A percentile compares a stretch with the other conserved stretches of the same genome.
These are phyloP conservation scores for Nannobrachium achirus DNA, from an alignment of 2,113 vertebrate genomes.

Conservation along the genomic window DNA sequence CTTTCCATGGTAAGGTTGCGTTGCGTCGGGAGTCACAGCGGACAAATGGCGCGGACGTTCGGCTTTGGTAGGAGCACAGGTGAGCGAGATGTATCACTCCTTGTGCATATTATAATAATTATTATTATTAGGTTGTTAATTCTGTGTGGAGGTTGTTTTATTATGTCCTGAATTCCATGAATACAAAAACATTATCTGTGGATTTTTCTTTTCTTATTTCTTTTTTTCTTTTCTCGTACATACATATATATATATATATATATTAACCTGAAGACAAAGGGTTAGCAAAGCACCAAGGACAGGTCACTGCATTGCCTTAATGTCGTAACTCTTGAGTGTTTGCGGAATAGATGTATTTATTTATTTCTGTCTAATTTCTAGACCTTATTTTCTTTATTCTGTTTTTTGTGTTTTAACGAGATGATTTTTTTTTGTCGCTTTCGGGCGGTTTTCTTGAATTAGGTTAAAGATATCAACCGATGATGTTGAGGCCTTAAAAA, in stretches of 20 bases:
- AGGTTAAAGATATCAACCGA: conserved; percentile 32
- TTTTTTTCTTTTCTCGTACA: no score
- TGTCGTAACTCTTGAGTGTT: conserved; percentile 58
- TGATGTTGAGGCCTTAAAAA: conserved; percentile 62
- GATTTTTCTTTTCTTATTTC: no score
- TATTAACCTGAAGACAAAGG: conserved; percentile 24
- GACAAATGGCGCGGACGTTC: conserved; percentile 26
- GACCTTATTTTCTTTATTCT: conserved; percentile 37
- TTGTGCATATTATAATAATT: conserved; percentile 35
- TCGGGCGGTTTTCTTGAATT: conserved; percentile 28
- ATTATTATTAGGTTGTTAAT: conserved; percentile 61
- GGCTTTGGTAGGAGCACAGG: conserved; percentile 35
- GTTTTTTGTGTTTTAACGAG: conserved; percentile 42
- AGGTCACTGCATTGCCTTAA: conserved; percentile 84
- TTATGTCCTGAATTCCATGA: conserved; percentile 57
- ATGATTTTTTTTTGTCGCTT: conserved; percentile 34
- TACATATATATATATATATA: no score
- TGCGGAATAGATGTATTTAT: conserved; percentile 74
- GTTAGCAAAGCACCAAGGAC: conserved; percentile 59
- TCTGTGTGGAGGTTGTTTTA: conserved; percentile 46
- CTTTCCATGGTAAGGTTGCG: no score
- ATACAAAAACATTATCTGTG: background rate
- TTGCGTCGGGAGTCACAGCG: conserved; percentile 10
- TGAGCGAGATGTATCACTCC: conserved; percentile 29
- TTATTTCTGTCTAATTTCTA: conserved; percentile 62